A percentile compares a stretch with the other conserved stretches of the same genome.
phyloP scores from a whole-genome alignment of 2,888 invertebrate species.

The Ashinkailepas kermadecensis region DNA sequence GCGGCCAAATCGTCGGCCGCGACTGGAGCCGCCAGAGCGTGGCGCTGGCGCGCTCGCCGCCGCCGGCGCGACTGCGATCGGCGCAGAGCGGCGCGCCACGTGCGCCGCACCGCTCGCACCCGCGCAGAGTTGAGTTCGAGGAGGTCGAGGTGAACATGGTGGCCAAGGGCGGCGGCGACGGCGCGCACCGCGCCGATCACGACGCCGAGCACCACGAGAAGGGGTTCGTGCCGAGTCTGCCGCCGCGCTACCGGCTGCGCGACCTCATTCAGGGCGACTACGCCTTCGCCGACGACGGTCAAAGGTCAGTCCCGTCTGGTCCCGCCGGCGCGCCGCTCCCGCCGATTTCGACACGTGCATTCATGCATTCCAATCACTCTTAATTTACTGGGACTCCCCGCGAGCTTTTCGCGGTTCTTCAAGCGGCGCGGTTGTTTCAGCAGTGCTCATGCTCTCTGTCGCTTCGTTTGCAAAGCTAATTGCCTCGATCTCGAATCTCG shows the following conservation, averaged over 20 bases:
- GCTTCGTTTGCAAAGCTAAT: no score
- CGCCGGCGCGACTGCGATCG: no score
- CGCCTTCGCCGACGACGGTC: constrained; percentile 66
- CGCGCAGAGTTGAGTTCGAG: neutral
- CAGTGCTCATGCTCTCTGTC: no score
- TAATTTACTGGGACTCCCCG: no score
- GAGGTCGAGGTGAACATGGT: neutral
- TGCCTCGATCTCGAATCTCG: no score
- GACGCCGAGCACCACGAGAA: neutral
- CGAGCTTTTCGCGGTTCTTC: no score
- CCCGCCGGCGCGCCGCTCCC: no score
- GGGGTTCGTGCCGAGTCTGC: constrained; percentile 45
- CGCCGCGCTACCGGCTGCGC: constrained; percentile 64
- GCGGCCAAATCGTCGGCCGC: constrained; percentile 37
- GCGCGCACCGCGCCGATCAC: no score
- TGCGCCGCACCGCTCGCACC: neutral
- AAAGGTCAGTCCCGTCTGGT: constrained; percentile 56
- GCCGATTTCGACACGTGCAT: no score
- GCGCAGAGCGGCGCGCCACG: neutral
- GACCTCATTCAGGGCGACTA: constrained; percentile 70
- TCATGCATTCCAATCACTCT: no score
- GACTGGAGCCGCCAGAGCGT: neutral
- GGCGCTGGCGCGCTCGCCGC: neutral
- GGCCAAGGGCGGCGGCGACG: neutral
- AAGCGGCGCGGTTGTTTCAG: no score